A percentile compares a stretch with the other conserved stretches of the same genome.
phyloP scores from a whole-genome alignment of 2,797 vertebrate species.

The Ptychadena robeensis region DNA sequence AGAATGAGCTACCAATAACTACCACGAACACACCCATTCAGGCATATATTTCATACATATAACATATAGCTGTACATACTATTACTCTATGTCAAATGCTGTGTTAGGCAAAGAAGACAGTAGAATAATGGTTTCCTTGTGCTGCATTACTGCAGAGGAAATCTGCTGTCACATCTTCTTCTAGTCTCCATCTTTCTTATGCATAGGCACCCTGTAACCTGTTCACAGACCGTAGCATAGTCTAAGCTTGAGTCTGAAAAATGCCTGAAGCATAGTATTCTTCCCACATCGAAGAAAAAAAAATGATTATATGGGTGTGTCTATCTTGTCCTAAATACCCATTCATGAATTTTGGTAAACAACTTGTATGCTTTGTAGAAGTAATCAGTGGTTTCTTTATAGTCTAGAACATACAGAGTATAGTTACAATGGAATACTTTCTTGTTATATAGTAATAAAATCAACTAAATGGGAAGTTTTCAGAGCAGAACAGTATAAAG shows the following conservation, averaged over 20 bases:
- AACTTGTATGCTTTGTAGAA: not conserved
- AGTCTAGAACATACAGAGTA: not conserved
- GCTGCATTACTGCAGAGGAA: too few relatives aligned
- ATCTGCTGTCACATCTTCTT: not conserved
- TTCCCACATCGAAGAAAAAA: not conserved
- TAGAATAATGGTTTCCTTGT: too few relatives aligned
- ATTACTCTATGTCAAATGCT: too few relatives aligned
- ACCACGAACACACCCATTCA: too few relatives aligned
- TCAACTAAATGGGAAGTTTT: not conserved
- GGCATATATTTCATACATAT: too few relatives aligned
- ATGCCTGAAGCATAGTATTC: not conserved
- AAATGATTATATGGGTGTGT: not conserved
- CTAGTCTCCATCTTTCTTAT: not conserved
- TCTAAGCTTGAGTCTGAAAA: not conserved
- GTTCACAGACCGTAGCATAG: not conserved
- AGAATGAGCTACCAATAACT: too few relatives aligned
- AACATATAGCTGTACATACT: too few relatives aligned
- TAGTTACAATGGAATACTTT: not conserved
- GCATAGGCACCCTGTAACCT: not conserved
- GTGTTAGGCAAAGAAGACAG: too few relatives aligned
- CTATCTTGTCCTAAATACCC: too few relatives aligned
- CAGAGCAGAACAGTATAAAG: constrained; percentile 9
- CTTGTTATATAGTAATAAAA: not conserved
- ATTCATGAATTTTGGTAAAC: too few relatives aligned
- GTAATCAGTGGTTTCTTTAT: not conserved